Percentiles rank a stretch among this genome's conserved stretches.
Conservation (phyloP, 1,140 invertebrate species). For the Leptoteleia sp. region DNA sequence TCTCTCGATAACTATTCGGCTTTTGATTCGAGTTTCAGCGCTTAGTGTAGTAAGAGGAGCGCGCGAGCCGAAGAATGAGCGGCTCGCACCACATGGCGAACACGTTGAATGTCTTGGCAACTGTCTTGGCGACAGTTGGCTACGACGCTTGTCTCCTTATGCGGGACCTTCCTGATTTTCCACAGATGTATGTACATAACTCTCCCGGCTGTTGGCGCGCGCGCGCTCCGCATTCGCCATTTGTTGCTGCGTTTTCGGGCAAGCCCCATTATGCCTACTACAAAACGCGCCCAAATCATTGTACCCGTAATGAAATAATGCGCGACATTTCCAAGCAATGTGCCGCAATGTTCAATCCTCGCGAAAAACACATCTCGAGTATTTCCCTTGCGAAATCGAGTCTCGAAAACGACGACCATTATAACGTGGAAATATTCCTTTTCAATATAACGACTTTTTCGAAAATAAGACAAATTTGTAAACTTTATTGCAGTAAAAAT, state of each 20-base stretch:
- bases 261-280: slow-evolving; percentile 16
- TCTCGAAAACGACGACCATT: too few relatives aligned
- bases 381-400: too few relatives aligned
- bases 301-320: slow-evolving; percentile 21
- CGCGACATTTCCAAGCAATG: slow-evolving; percentile 17
- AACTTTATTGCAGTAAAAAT: too few relatives aligned
- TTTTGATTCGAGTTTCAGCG: slow-evolving; percentile 60
- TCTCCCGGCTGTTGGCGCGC: slow-evolving; percentile 32
- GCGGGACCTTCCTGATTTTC: slow-evolving; percentile 63
- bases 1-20: slow-evolving; percentile 46
- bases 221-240: slow-evolving; percentile 17
- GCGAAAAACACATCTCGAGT: too few relatives aligned
- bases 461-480: too few relatives aligned
- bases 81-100: slow-evolving; percentile 66
- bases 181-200: slow-evolving; percentile 55
- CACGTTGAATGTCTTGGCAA: slow-evolving; percentile 62
- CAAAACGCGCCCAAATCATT: slow-evolving; percentile 24
- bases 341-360: neutral
- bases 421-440: too few relatives aligned
- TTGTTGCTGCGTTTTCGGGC: slow-evolving; percentile 40
- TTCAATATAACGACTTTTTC: too few relatives aligned
- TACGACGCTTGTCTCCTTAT: slow-evolving; percentile 58
- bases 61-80: slow-evolving; percentile 58
- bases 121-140: slow-evolving; percentile 56
- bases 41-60: slow-evolving; percentile 57